Conservation (phyloP, 37 sponge, comb jelly and placozoan species). For the Crambe crambe region DNA sequence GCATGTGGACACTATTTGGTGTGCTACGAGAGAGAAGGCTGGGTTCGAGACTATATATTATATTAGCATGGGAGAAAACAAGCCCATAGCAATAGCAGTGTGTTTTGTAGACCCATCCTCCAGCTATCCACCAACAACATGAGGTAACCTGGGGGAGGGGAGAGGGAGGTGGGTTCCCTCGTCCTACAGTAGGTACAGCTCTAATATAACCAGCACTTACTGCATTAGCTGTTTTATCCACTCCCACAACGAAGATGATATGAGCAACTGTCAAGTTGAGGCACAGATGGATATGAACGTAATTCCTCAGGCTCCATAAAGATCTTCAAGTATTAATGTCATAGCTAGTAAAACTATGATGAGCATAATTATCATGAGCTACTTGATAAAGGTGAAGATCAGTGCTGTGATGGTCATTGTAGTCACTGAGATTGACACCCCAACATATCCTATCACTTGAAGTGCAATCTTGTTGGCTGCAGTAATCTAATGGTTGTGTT, state of each 20-base stretch:
- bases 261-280: constrained; percentile 34
- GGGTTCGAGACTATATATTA: too few relatives aligned
- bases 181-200: background rate
- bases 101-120: too few relatives aligned
- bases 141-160: too few relatives aligned
- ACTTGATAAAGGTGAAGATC: constrained; percentile 8
- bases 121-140: too few relatives aligned
- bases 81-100: too few relatives aligned
- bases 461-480: background rate
- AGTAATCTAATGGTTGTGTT: background rate
- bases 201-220: constrained; percentile 10
- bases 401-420: background rate
- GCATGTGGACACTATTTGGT: too few relatives aligned
- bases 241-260: constrained; percentile 33
- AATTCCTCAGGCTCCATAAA: constrained; percentile 59
- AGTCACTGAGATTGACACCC: constrained; percentile 8
- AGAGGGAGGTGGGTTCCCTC: background rate
- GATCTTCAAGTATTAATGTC: constrained; percentile 14
- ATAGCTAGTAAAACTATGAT: background rate
- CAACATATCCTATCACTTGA: constrained; percentile 16
- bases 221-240: constrained; percentile 12
- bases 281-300: constrained; percentile 61
- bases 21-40: too few relatives aligned
- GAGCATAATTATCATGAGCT: background rate
- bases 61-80: too few relatives aligned